phyloP scores from a whole-genome alignment of 2,888 invertebrate genomes.

The Argyresthia goedartella region DNA sequence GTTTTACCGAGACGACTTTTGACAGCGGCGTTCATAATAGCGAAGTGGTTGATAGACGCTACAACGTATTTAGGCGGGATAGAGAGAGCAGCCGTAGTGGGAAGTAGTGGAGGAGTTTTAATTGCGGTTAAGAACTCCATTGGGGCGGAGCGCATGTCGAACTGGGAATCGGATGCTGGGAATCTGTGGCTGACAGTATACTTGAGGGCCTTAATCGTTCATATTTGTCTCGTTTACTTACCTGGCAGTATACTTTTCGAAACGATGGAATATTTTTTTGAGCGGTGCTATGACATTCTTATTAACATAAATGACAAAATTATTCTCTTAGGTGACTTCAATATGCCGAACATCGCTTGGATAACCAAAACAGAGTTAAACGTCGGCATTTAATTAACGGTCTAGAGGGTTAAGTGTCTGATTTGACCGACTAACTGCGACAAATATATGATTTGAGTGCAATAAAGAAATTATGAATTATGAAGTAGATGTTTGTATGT shows the following conservation, averaged over 20 bases:
- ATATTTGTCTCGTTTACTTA: no score
- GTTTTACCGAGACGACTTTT: conserved; percentile 4
- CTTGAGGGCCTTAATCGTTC: background rate
- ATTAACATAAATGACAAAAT: background rate
- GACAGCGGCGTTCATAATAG: background rate
- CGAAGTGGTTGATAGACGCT: no score
- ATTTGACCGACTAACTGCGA: no score
- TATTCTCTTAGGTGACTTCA: conserved; percentile 2
- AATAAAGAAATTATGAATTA: no score
- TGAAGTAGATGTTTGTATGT: no score
- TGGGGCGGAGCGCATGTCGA: background rate
- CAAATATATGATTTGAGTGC: no score
- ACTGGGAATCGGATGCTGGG: background rate
- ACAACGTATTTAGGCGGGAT: no score
- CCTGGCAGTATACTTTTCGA: no score
- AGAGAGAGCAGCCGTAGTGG: background rate
- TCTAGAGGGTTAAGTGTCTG: no score
- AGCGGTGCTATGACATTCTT: background rate
- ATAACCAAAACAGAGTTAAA: background rate
- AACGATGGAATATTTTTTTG: background rate
- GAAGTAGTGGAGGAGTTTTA: conserved; percentile 3
- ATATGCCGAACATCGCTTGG: background rate
- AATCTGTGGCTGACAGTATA: conserved; percentile 2
- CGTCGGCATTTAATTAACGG: no score
- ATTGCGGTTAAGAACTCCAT: conserved; percentile 1